Conservation (phyloP, 2,888 invertebrate species). For the Deladenus siricidicola region DNA sequence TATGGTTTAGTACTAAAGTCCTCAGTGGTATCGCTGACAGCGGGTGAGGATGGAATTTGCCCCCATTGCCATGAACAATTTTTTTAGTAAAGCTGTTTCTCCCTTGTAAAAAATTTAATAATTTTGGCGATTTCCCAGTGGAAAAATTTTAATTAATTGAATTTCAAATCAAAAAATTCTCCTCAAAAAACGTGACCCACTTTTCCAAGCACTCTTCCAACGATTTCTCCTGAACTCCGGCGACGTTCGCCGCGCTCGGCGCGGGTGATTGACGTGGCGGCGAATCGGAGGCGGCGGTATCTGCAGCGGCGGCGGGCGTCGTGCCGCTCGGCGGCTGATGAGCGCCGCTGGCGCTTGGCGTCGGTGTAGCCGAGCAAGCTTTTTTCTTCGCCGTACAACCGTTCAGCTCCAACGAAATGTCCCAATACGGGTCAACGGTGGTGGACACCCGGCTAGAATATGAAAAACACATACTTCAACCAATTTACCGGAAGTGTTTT, state of each 20-base stretch:
- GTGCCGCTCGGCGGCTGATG: background rate
- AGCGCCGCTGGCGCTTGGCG: background rate
- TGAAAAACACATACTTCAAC: background rate
- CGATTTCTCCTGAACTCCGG: conserved; percentile 16
- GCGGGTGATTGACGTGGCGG: too few species aligned
- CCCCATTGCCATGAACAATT: too few species aligned
- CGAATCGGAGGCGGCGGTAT: background rate
- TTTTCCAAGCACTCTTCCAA: conserved; percentile 33
- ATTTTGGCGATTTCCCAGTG: too few species aligned
- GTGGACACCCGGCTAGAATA: conserved; percentile 74
- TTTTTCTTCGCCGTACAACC: conserved; percentile 58
- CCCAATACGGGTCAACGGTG: conserved; percentile 94
- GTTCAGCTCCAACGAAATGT: conserved; percentile 90
- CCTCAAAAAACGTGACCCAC: conserved; percentile 10
- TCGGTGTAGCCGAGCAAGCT: background rate
- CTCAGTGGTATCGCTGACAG: too few species aligned
- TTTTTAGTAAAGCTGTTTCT: too few species aligned
- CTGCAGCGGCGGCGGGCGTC: background rate
- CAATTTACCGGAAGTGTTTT: background rate
- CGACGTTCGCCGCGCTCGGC: background rate
- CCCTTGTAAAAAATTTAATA: too few species aligned
- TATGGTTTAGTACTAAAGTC: too few species aligned
- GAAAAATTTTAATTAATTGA: too few species aligned
- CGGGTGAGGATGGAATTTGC: too few species aligned
- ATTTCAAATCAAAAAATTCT: background rate